These are phyloP conservation scores for Mycalesis mineus DNA, from an alignment of 2,888 invertebrate species.

Conservation along the genomic window DNA sequence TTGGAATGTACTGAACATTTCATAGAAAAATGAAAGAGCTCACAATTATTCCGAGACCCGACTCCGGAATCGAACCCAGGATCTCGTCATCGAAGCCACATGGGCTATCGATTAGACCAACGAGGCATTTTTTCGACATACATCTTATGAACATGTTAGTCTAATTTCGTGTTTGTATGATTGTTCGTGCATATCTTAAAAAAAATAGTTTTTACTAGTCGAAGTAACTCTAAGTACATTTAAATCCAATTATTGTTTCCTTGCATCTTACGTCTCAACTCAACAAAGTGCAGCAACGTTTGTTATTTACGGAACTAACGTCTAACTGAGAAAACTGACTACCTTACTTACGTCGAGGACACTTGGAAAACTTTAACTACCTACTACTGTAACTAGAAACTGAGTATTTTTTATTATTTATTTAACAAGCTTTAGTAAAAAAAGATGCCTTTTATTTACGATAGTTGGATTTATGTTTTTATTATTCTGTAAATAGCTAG, in stretches of 20 bases:
- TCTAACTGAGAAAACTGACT: neutral
- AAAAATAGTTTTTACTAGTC: too few relatives aligned
- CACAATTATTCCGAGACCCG: too few relatives aligned
- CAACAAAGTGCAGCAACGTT: neutral
- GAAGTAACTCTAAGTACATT: neutral
- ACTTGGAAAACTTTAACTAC: neutral
- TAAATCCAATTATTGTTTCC: neutral
- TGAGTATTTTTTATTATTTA: neutral
- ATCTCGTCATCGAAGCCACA: too few relatives aligned
- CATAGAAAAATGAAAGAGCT: too few relatives aligned
- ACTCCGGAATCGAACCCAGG: too few relatives aligned
- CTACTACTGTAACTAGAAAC: neutral
- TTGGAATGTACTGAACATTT: too few relatives aligned
- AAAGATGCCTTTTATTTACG: neutral
- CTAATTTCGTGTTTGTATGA: too few relatives aligned
- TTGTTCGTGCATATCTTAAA: too few relatives aligned
- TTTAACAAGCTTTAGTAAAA: neutral
- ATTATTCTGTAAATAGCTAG: neutral
- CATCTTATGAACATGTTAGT: too few relatives aligned
- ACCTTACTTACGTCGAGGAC: neutral
- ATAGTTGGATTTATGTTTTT: neutral
- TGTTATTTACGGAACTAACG: conserved; percentile 6
- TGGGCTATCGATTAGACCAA: too few relatives aligned
- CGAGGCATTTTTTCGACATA: too few relatives aligned
- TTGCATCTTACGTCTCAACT: neutral